These are phyloP conservation scores for Rhadinocentrus ornatus DNA, from an alignment of 2,797 vertebrate species.

Conservation along the genomic window DNA sequence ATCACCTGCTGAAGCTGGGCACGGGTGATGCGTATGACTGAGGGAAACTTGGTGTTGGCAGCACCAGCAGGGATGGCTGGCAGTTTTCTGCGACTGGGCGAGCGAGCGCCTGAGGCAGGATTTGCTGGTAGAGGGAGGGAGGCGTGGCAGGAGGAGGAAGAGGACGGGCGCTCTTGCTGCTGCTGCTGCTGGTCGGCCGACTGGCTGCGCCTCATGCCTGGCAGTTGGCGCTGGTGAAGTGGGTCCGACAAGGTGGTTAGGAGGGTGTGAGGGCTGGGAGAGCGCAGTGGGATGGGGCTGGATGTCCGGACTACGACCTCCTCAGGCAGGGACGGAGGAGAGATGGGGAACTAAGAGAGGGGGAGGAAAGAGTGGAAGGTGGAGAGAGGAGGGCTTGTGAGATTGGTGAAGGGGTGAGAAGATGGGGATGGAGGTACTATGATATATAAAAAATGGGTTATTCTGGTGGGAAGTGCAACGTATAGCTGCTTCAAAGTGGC, in stretches of 20 bases:
- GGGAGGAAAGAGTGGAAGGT: slow-evolving; percentile 55
- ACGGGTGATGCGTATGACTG: slow-evolving; percentile 93
- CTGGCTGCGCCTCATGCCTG: slow-evolving; percentile 87
- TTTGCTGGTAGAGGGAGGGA: slow-evolving; percentile 66
- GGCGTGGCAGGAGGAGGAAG: slow-evolving; percentile 78
- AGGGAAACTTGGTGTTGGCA: slow-evolving; percentile 88
- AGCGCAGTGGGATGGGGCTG: slow-evolving; percentile 86
- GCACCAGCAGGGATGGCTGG: slow-evolving; percentile 88
- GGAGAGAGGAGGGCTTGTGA: slow-evolving; percentile 82
- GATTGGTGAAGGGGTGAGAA: slow-evolving; percentile 77
- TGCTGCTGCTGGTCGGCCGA: slow-evolving; percentile 86
- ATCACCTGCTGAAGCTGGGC: slow-evolving; percentile 94
- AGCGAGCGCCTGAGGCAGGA: slow-evolving; percentile 77
- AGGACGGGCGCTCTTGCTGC: slow-evolving; percentile 68
- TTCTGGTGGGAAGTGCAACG: slow-evolving; percentile 5
- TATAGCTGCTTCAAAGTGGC: slow-evolving; percentile 16
- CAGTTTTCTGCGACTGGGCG: slow-evolving; percentile 89
- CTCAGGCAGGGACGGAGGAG: slow-evolving; percentile 89
- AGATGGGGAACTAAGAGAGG: slow-evolving; percentile 88
- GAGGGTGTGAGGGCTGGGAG: slow-evolving; percentile 89
- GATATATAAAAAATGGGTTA: slow-evolving; percentile 22
- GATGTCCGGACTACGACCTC: slow-evolving; percentile 83
- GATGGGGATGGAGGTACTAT: slow-evolving; percentile 38
- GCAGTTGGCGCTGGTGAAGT: slow-evolving; percentile 83
- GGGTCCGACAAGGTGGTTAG: slow-evolving; percentile 87